These are phyloP conservation scores for Enoplosus armatus DNA, from an alignment of 2,797 vertebrate genomes.

Conservation along the genomic window DNA sequence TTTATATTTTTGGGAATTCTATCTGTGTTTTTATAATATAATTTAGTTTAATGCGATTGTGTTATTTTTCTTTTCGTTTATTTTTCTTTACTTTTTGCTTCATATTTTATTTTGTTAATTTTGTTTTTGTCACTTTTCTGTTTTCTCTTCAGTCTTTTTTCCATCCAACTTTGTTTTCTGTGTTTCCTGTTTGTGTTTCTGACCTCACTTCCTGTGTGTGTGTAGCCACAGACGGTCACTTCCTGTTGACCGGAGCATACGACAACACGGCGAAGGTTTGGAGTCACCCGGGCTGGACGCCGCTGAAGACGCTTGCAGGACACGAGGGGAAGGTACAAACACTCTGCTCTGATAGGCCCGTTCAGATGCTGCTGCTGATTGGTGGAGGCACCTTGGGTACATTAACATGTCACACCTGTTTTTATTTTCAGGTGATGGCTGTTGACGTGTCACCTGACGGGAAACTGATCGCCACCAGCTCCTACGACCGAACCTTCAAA, in stretches of 20 bases:
- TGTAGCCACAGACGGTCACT: slow-evolving; percentile 93
- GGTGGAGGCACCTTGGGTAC: background rate
- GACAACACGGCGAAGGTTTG: slow-evolving; percentile 97
- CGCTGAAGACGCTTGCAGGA: slow-evolving; percentile 94
- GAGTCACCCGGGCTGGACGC: slow-evolving; percentile 97
- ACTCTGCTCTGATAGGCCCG: background rate
- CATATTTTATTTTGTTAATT: background rate
- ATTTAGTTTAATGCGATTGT: too few relatives aligned
- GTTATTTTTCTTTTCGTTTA: background rate
- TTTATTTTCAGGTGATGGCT: slow-evolving; percentile 89
- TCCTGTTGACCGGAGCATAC: slow-evolving; percentile 93
- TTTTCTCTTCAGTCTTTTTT: background rate
- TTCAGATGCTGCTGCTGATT: background rate
- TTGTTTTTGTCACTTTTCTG: background rate
- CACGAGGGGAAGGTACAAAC: slow-evolving; percentile 91
- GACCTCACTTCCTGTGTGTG: slow-evolving; percentile 30
- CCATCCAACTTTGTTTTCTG: background rate
- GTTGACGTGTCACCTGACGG: slow-evolving; percentile 94
- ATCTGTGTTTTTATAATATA: too few relatives aligned
- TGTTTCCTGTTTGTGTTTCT: background rate
- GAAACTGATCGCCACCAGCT: slow-evolving; percentile 95
- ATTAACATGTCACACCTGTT: background rate
- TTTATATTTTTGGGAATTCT: too few relatives aligned
- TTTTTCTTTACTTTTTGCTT: background rate
- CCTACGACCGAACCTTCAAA: slow-evolving; percentile 97